Percentiles rank a stretch among this genome's conserved stretches.
These are phyloP conservation scores for Xenopus tropicalis DNA, from an alignment of 2,113 vertebrate species.

Conservation along the genomic window UCB_Xtro_10.0 CM004450.2:102361001-102361500, in stretches of 20 bases:
- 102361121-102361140: neutral
- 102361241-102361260: conserved; percentile 12
- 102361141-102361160: neutral
- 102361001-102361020: too few species aligned
- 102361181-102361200: conserved; percentile 3
- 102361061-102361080: too few species aligned
- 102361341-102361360: neutral
- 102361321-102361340: neutral
- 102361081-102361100: too few species aligned
- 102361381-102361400: conserved; percentile 29
- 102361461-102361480: conserved; percentile 27
- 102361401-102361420: conserved; percentile 19
- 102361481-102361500: conserved; percentile 20
- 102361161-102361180: neutral
- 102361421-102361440: conserved; percentile 24
- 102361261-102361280: conserved; percentile 2
- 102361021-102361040: too few species aligned
- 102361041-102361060: too few species aligned
- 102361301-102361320: neutral
- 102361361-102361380: conserved; percentile 1
- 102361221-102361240: neutral
- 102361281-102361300: neutral
- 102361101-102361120: neutral
- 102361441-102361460: conserved; percentile 27
- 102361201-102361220: conserved; percentile 3